Conservation (phyloP, 2,113 vertebrate genomes). For the Tricholaema leucomelas region DNA sequence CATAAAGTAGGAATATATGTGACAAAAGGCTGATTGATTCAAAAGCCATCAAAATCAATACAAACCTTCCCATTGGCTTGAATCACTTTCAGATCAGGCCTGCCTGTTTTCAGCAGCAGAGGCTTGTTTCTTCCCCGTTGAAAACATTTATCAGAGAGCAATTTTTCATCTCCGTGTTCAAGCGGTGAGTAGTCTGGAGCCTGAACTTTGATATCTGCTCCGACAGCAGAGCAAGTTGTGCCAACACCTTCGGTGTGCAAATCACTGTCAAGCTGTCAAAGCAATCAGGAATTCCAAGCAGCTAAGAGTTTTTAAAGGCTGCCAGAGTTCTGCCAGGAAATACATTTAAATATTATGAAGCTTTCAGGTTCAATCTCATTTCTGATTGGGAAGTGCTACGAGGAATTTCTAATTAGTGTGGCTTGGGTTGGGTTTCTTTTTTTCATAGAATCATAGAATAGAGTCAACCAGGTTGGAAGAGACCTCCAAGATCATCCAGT, state of each 20-base stretch:
- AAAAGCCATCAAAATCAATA: neutral
- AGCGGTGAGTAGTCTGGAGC: neutral
- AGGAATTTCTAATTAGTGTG: slow-evolving; percentile 27
- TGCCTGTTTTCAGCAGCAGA: neutral
- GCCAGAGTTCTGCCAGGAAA: slow-evolving; percentile 41
- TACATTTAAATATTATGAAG: slow-evolving; percentile 44
- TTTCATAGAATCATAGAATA: too few relatives aligned
- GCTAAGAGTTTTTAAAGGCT: slow-evolving; percentile 30
- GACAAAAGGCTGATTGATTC: neutral
- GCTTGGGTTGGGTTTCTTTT: neutral
- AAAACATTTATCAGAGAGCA: neutral
- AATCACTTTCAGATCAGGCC: neutral
- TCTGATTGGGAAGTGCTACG: slow-evolving; percentile 9
- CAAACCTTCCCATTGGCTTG: neutral
- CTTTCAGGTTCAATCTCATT: slow-evolving; percentile 27
- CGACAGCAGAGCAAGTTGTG: neutral
- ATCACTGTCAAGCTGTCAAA: slow-evolving; percentile 47
- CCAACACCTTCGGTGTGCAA: slow-evolving; percentile 22
- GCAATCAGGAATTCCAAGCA: slow-evolving; percentile 24
- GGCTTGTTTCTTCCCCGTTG: neutral
- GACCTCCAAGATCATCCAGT: too few relatives aligned
- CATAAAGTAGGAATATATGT: neutral
- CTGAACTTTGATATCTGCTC: slow-evolving; percentile 60
- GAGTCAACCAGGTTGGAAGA: too few relatives aligned
- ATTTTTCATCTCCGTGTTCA: slow-evolving; percentile 35